Base-by-base conservation (phyloP, 92 coral and sea anemone species). In the Zoanthus sansibaricus region DNA sequence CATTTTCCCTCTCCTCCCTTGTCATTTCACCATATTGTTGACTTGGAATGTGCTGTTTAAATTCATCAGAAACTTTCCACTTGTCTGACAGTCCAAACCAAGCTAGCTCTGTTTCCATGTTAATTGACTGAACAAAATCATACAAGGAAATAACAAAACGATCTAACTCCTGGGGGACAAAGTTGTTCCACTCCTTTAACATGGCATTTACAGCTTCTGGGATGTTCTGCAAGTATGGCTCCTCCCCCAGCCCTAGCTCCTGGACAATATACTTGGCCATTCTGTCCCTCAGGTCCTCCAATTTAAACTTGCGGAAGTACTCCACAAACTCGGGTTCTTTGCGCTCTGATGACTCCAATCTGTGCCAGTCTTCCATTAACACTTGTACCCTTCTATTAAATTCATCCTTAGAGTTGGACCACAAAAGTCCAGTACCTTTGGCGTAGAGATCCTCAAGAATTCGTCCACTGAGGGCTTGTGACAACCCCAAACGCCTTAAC, bases 191-290 rank as follows among this genome's bases (percentile, higher is more conserved):
- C 30, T 62, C 77, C 42, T 90, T 92, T 75, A 92, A 66, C 82
- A 92, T 86, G 74, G 67, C 88, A 25, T 92, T 92, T 1, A 88
- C 79, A 15, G 86, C 66, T 71, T 92, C 92, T 3, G 87, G 76
- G 0, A 89, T 74, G 64, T 89, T 92, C 76, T 89, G 92, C 21
- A 80, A 55, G 52, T 92, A 82, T 15, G 93, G 94, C 56, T 67
- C 79, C 15, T 84, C 56, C 46, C 94, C 94, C 61, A 91, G 69
- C 20, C 94, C 90, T 69, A 91, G 94, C 33, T 83, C 87, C 51
- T 82, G 51, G 83, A 88, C 33, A 4, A 88, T 70, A 18, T 18
- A 82, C 16, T 21, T 68, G 17, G 87, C 82, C 88, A 87, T 90
- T 78, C 42, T 90, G 74, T 49, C 0, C 44, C 76, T 61, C 88